A percentile compares a stretch with the other conserved stretches of the same genome.
Conservation (phyloP, 2,797 vertebrate species). For the Cyprinella venusta region DNA sequence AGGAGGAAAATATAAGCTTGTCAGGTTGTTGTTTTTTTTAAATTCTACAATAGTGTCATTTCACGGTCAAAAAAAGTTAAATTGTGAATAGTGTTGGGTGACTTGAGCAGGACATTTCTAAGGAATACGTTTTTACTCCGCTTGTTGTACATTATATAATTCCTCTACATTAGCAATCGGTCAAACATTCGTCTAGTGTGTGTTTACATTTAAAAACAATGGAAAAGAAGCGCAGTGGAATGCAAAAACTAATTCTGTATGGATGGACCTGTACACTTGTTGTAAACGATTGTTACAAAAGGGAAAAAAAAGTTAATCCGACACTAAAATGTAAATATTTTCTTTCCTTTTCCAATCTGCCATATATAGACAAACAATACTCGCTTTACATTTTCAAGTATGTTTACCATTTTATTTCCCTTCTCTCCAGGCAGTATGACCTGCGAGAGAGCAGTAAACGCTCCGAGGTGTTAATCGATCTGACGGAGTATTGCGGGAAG, state of each 20-base stretch:
- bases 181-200: background rate
- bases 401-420: background rate
- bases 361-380: background rate
- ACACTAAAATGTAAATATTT: background rate
- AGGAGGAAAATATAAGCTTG: background rate
- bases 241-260: background rate
- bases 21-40: background rate
- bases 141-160: too few species aligned
- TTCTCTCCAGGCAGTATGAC: conserved; percentile 88
- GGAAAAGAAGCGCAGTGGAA: background rate
- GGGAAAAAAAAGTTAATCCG: background rate
- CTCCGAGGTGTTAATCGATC: conserved; percentile 94
- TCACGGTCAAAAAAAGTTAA: too few species aligned
- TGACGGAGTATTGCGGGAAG: conserved; percentile 97
- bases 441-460: conserved; percentile 95
- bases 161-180: too few species aligned
- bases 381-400: background rate
- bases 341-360: background rate
- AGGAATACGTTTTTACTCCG: too few species aligned
- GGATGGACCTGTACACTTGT: background rate
- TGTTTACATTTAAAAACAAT: background rate
- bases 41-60: too few species aligned
- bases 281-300: background rate
- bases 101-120: too few species aligned
- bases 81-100: too few species aligned